phyloP scores from a whole-genome alignment of 1,140 invertebrate genomes.

The Drosophila subobscura region DNA sequence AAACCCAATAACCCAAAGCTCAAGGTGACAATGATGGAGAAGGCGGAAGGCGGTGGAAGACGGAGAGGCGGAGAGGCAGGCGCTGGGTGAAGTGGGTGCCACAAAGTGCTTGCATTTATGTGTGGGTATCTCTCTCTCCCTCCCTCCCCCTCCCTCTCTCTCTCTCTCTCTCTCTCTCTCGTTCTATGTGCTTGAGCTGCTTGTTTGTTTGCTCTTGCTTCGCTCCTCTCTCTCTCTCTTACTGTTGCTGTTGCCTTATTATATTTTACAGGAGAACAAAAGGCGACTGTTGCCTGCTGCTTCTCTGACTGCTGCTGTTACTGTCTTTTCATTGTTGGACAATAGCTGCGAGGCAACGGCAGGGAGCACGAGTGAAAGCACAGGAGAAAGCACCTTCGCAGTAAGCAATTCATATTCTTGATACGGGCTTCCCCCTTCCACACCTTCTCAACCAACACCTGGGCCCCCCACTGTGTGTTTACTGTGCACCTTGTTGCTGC shows the following conservation, averaged over 20 bases:
- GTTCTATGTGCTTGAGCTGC: constrained; percentile 26
- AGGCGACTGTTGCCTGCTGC: constrained; percentile 35
- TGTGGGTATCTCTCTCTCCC: constrained; percentile 6
- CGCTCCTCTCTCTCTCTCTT: constrained; percentile 13
- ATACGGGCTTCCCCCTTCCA: constrained; percentile 39
- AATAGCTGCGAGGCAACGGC: constrained; percentile 21
- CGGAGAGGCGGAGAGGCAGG: constrained; percentile 13
- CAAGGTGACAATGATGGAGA: constrained; percentile 78
- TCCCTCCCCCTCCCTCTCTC: constrained; percentile 5
- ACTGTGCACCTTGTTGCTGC: constrained; percentile 1
- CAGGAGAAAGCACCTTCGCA: constrained; percentile 10
- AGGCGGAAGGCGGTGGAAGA: constrained; percentile 5
- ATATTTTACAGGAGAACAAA: constrained; percentile 72
- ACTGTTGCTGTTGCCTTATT: constrained; percentile 66
- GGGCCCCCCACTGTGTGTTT: constrained; percentile 18
- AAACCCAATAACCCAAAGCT: constrained; percentile 78
- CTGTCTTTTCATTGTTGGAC: constrained; percentile 69
- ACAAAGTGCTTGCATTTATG: constrained; percentile 42
- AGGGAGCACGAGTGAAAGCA: background rate
- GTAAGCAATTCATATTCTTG: constrained; percentile 62
- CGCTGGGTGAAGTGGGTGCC: constrained; percentile 8
- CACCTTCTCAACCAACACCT: too few relatives aligned
- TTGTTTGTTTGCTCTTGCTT: constrained; percentile 64
- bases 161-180: constrained; percentile 14
- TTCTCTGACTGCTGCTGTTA: constrained; percentile 32